Base-by-base conservation (phyloP, 2,888 invertebrate species). In the Cheilosia pagana region DNA sequence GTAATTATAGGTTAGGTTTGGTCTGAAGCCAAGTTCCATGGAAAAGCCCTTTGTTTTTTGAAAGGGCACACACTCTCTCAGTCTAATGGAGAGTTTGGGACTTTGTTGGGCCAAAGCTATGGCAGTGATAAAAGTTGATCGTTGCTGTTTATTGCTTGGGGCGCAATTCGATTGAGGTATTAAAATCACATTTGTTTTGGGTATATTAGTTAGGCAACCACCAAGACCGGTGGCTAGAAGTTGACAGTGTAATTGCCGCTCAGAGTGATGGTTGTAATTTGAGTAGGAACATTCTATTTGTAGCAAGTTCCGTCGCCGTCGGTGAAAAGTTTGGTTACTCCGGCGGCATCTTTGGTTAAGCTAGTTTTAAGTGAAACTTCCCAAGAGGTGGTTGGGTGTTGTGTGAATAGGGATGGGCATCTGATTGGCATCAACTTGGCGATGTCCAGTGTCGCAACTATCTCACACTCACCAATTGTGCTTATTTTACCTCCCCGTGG, bases 191-290 rank as follows among this genome's bases (percentile, higher is more conserved):
- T 81, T 81, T 75, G 68, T 81, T 81, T 81, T 45, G 43, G 39
- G 60, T 63, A 45, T 48, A 79, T 60, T 52, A 60, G 53, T 60
- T 72, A 14, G 74, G 74, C 19, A 70, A 19, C 41, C 14, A 41
- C 55, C 21, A 85, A 85, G 62, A 85, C 85, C 85, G 81, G 85
- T 85, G 85, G 85, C 85, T 85, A 85, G 81, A 85, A 67, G 21
- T 50, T 81, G 81, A 81, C 81, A 85, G 25, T 60, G 43, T 81
- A 81, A 85, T 85, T 67, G 52, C 41, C 12, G 14, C 45, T 23
- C 23, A 31, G 14, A 53, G 65, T 72, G 59, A 39, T 53, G 19
- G n/a, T 31, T 53, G 8, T 52, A 41, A 63, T 71, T 21, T 14
- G 59, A 41, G n/a, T n/a, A n/a, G 53, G 50, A 25, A 16, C 1